phyloP scores from a whole-genome alignment of 2,888 invertebrate species.

The Pilophorus perplexus region DNA sequence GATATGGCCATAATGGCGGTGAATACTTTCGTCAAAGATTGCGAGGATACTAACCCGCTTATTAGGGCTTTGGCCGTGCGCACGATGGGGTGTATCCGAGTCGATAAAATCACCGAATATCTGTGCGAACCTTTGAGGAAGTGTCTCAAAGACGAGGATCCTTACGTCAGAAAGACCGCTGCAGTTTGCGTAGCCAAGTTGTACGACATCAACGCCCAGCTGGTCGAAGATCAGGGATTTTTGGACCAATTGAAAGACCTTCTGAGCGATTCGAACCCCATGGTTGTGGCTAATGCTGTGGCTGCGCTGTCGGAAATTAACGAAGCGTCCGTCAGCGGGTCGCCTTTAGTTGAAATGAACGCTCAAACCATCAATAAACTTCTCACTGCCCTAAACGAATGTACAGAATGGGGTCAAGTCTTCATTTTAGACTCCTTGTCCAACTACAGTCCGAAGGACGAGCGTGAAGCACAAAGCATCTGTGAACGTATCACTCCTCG shows the following conservation, averaged over 20 bases:
- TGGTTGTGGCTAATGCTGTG: constrained; percentile 98
- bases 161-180: constrained; percentile 96
- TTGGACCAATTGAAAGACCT: constrained; percentile 94
- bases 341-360: constrained; percentile 93
- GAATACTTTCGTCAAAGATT: constrained; percentile 99
- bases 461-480: constrained; percentile 96
- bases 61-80: constrained; percentile 97
- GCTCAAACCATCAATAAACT: constrained; percentile 97
- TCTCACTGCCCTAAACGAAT: constrained; percentile 96
- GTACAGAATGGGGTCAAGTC: constrained; percentile 98
- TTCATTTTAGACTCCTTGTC: constrained; percentile 97
- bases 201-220: constrained; percentile 84
- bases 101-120: constrained; percentile 99
- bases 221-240: constrained; percentile 87
- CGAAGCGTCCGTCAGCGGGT: constrained; percentile 93
- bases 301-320: constrained; percentile 98
- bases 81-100: constrained; percentile 99
- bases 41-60: constrained; percentile 98
- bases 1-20: constrained; percentile 99
- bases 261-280: constrained; percentile 97
- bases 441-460: constrained; percentile 95
- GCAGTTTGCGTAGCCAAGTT: constrained; percentile 99
- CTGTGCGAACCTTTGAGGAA: constrained; percentile 96
- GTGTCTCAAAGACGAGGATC: constrained; percentile 92
- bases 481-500: constrained; percentile 96